A percentile compares a stretch with the other conserved stretches of the same genome.
These are phyloP conservation scores for Lagorchestes hirsutus DNA, from an alignment of 2,797 vertebrate species.

Conservation along the genomic window DNA sequence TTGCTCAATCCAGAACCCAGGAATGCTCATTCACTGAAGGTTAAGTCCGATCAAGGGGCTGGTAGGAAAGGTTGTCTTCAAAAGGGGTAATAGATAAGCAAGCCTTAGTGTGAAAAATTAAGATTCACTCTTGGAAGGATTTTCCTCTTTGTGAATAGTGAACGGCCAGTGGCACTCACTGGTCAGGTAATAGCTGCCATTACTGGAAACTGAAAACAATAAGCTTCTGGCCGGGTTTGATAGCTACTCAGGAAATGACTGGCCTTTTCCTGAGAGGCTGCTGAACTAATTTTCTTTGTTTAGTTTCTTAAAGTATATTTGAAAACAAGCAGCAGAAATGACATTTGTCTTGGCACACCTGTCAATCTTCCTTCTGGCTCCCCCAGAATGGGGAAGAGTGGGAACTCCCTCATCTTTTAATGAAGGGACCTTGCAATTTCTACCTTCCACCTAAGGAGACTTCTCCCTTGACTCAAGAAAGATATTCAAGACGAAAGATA, in stretches of 20 bases:
- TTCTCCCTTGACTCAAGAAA: neutral
- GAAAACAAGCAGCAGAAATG: conserved; percentile 76
- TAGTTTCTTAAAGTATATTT: conserved; percentile 83
- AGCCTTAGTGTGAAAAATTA: conserved; percentile 66
- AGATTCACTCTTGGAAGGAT: conserved; percentile 39
- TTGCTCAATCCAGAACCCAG: conserved; percentile 65
- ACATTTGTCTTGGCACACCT: conserved; percentile 79
- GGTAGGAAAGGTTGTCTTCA: conserved; percentile 60
- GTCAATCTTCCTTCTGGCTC: conserved; percentile 56
- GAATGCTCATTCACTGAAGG: neutral
- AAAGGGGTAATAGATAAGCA: neutral
- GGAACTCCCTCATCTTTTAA: neutral
- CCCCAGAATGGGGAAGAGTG: too few relatives aligned
- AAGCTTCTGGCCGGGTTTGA: conserved; percentile 84
- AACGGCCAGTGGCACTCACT: conserved; percentile 54
- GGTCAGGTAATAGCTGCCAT: conserved; percentile 87
- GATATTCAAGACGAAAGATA: neutral
- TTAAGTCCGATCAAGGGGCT: neutral
- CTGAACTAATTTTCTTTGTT: conserved; percentile 85
- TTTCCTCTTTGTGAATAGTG: conserved; percentile 65
- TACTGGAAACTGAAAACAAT: conserved; percentile 88
- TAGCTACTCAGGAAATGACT: conserved; percentile 89
- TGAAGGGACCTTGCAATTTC: neutral
- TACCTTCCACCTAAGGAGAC: neutral
- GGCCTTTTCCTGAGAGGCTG: conserved; percentile 86